Evolutionary conservation across 2,113 vertebrate species (phyloP), one percentile per base, ranked within the genome.

Genomic region (Pithys albifrons): DNA sequence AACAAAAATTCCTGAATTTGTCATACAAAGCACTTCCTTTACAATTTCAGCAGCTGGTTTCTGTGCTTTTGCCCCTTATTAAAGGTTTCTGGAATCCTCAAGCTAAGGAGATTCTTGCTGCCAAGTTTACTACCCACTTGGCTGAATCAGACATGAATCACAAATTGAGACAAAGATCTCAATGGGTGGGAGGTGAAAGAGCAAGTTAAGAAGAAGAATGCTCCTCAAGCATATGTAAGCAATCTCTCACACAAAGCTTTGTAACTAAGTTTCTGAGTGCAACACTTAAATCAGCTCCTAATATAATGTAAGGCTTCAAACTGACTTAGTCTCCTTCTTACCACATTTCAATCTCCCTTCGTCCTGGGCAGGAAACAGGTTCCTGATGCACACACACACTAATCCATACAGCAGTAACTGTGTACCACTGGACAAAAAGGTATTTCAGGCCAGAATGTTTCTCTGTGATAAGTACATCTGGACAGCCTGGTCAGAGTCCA

Each of bases 71-170:
- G 55, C 51, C 82, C 89, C 66, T 85, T 87, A 91, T 72, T 85
- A 93, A 93, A 93, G 28, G 49, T 46, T 91, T 93, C 62, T 93
- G 80, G 49, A 92, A 93, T 88, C 76, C 73, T 94, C 58, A 89
- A 51, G 75, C 37, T 87, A 66, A 83, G 75, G 69, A 88, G 81
- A 73, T 81, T 82, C 82, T 72, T 71, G 41, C 70, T 96, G 87
- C 89, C 94, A 94, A 96, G 55, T 64, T 62, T 90, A 79, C 95
- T 95, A 91, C 90, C 92, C 90, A 94, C 95, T 89, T 82, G 91
- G 62, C 61, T 96, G 93, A 95, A 95, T 95, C 94, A 97, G 83
- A 84, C 70, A 72, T 95, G 94, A 97, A 96, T 97, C 95, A 96
- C 55, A 87, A 91, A 91, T 76, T 0, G 3, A 96, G 74, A 95